These are phyloP conservation scores for Drosophila ficusphila DNA, from an alignment of 1,140 invertebrate species.

Conservation along the genomic window DNA sequence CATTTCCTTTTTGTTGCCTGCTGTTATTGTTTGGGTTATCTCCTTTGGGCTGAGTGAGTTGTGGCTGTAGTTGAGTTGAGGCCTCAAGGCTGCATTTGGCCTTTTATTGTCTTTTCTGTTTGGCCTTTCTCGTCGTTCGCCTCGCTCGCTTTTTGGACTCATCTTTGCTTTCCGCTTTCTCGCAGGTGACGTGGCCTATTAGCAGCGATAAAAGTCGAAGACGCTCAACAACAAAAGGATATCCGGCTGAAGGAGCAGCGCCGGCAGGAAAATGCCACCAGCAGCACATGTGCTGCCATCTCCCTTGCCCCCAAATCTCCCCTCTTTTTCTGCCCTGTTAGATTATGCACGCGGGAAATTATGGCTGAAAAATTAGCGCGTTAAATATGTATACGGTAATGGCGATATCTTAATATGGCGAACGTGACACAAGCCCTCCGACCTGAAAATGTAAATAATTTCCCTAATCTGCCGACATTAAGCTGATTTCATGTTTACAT, in stretches of 20 bases:
- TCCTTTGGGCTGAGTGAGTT: conserved; percentile 22
- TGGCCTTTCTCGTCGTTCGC: background rate
- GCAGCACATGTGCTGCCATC: conserved; percentile 17
- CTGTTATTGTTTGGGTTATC: conserved; percentile 27
- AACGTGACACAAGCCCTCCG: conserved; percentile 21
- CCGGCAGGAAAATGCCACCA: conserved; percentile 39
- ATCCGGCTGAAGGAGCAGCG: conserved; percentile 56
- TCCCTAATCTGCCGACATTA: conserved; percentile 30
- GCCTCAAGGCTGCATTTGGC: conserved; percentile 32
- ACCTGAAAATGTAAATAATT: conserved; percentile 9
- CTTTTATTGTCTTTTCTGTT: conserved; percentile 26
- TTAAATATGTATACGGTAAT: conserved; percentile 57
- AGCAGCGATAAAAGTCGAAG: conserved; percentile 76
- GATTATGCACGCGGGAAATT: conserved; percentile 55
- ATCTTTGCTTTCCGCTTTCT: conserved; percentile 51
- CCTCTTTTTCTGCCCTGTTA: conserved; percentile 32
- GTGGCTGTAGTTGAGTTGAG: conserved; percentile 16
- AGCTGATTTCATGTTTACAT: conserved; percentile 31
- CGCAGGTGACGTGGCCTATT: conserved; percentile 53
- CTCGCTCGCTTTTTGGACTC: conserved; percentile 32
- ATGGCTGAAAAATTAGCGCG: conserved; percentile 72
- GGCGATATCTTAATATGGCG: conserved; percentile 51
- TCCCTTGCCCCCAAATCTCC: background rate
- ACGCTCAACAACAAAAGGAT: conserved; percentile 73
- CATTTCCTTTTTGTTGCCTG: background rate